A percentile compares a stretch with the other conserved stretches of the same genome.
Evolutionary conservation across 2,888 invertebrate species (phyloP).

Genomic region (Crioceris asparagi): DNA sequence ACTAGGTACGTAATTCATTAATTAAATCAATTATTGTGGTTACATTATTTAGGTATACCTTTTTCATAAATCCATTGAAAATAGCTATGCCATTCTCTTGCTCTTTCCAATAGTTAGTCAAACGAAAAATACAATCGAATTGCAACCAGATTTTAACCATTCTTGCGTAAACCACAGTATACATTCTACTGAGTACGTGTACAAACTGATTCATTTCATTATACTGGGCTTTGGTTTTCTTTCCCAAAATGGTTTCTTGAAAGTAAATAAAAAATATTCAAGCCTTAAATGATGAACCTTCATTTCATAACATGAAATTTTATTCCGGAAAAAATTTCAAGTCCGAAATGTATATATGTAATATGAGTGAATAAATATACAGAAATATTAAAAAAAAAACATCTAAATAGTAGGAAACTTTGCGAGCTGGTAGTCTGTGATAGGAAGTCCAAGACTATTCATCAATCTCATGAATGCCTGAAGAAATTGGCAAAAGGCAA

Average conservation of each 20-base stretch:
- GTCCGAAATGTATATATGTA: no score
- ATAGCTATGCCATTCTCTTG: conserved; percentile 14
- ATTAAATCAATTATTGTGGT: no score
- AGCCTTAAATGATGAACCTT: background rate
- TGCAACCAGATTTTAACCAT: conserved; percentile 25
- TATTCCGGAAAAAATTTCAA: no score
- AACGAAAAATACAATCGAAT: conserved; percentile 18
- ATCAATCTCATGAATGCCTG: no score
- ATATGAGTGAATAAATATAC: no score
- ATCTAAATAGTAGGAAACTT: no score
- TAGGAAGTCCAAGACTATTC: no score
- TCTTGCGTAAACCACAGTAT: conserved; percentile 21
- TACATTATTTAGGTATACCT: no score
- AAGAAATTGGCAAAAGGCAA: no score
- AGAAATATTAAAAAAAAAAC: no score
- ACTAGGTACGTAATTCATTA: no score
- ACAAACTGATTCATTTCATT: conserved; percentile 17
- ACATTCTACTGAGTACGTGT: conserved; percentile 17
- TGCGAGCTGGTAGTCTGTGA: no score
- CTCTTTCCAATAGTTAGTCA: conserved; percentile 16
- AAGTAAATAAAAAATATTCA: conserved; percentile 8
- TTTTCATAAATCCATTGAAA: conserved; percentile 19
- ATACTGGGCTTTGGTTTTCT: conserved; percentile 17
- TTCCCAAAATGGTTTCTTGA: conserved; percentile 20
- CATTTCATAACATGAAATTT: background rate